phyloP scores from a whole-genome alignment of 2,797 vertebrate species.

The Callimico goeldii region DNA sequence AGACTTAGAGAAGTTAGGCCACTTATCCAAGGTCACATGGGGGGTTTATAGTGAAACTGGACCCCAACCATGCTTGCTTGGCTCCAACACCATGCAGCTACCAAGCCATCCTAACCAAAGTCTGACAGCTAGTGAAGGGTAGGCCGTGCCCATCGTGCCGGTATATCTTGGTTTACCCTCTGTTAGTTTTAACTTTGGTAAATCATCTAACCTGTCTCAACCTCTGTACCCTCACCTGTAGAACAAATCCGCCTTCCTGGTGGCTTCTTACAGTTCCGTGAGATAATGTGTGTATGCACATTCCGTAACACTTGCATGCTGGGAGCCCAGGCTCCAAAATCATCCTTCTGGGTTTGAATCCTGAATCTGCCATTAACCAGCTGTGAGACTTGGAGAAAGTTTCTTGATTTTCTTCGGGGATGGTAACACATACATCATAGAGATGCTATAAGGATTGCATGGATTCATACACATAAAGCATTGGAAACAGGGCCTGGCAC shows the following conservation, averaged over 20 bases:
- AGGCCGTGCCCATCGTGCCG: fast-evolving
- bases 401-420: not conserved
- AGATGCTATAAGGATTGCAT: not conserved
- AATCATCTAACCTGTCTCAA: not conserved
- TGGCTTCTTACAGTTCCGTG: not conserved
- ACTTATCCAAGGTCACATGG: not conserved
- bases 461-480: too few species aligned
- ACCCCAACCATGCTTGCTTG: not conserved
- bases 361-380: not conserved
- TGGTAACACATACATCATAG: too few species aligned
- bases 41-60: not conserved
- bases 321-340: not conserved
- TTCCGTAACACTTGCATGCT: not conserved
- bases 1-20: not conserved
- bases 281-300: fast-evolving
- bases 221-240: not conserved
- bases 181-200: not conserved
- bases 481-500: not conserved
- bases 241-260: not conserved
- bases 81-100: not conserved
- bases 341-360: not conserved
- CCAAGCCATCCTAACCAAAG: not conserved
- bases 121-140: not conserved
- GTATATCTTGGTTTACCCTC: fast-evolving
- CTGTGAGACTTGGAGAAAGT: not conserved